Evolutionary conservation across 1,140 invertebrate genomes (phyloP), one percentile per base, ranked within the genome.

Genomic region (Frieseomelitta varia): DNA sequence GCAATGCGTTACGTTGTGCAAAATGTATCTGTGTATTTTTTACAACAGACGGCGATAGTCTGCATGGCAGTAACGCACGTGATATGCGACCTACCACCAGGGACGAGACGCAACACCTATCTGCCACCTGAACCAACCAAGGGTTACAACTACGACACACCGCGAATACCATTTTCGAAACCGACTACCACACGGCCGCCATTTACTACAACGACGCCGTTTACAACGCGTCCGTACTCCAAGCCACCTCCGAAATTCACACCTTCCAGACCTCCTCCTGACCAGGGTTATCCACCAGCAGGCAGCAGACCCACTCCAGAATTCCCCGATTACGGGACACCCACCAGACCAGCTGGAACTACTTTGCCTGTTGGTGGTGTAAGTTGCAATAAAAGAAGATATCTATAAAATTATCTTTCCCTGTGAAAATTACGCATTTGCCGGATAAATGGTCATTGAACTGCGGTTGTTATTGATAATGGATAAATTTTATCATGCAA

Each of bases 51-150:
- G 88, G 92, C 91, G 55, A 85, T 95, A 79, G 92, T 95, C 65
- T 95, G 93, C 88, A 88, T 94, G 61, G 93, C 92, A 88, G 91
- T 95, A 82, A 92, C 91, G 47, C 86, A 84, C 58, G 92, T 89
- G 90, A 68, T 79, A 91, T 91, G 90, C 79, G 94, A 94, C 72
- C 82, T 95, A 58, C 94, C 94, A 51, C 94, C 94, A 19, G 94
- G 94, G 21, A 95, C 95, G 11, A 95, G 96, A 72, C 95, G 95
- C 73, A 96, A 96, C 85, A 96, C 96, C 27, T 96, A 97, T 90
- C 93, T 97, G 30, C 96, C 96, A n/a, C 96, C 96, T 61, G 94
- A 96, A 74, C 95, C 95, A 2, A 95, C 94, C 68, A 96, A 96
- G 58, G 96, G 96, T 17, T 96, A 96, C 91, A 94, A 94, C 56